A percentile compares a stretch with the other conserved stretches of the same genome.
phyloP scores from a whole-genome alignment of 2,888 invertebrate genomes.

The Gandaritis pyraliata region DNA sequence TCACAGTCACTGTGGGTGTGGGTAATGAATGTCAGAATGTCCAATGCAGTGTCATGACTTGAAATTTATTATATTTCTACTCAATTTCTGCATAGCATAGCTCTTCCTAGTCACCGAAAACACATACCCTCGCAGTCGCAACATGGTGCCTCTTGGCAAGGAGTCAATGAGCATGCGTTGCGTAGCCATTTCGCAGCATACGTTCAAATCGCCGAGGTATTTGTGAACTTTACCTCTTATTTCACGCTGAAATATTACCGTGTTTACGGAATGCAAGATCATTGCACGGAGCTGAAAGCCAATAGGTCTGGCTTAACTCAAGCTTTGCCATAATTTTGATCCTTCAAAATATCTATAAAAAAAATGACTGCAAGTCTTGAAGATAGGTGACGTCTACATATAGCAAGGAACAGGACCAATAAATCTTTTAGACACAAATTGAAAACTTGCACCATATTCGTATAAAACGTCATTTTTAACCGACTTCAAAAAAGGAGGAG shows the following conservation, averaged over 20 bases:
- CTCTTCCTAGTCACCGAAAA: background rate
- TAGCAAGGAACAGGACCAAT: no score
- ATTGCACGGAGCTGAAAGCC: constrained; percentile 15
- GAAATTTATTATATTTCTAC: no score
- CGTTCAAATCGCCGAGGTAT: constrained; percentile 35
- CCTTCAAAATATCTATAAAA: background rate
- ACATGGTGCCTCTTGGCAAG: constrained; percentile 51
- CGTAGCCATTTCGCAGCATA: background rate
- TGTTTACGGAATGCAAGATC: constrained; percentile 18
- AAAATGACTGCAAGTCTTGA: no score
- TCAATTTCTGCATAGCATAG: background rate
- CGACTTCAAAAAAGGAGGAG: no score
- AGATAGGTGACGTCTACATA: no score
- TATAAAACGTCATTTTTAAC: no score
- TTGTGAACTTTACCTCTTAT: constrained; percentile 43
- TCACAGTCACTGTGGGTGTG: no score
- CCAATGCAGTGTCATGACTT: no score
- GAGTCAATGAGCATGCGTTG: constrained; percentile 45
- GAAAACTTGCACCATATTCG: no score
- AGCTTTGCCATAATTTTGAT: background rate
- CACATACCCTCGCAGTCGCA: background rate
- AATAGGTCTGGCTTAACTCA: background rate
- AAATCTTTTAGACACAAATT: no score
- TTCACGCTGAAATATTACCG: constrained; percentile 30
- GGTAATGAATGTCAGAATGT: no score